Base-by-base conservation (phyloP, 2,888 invertebrate genomes). In the Drosophila histrio region DNA sequence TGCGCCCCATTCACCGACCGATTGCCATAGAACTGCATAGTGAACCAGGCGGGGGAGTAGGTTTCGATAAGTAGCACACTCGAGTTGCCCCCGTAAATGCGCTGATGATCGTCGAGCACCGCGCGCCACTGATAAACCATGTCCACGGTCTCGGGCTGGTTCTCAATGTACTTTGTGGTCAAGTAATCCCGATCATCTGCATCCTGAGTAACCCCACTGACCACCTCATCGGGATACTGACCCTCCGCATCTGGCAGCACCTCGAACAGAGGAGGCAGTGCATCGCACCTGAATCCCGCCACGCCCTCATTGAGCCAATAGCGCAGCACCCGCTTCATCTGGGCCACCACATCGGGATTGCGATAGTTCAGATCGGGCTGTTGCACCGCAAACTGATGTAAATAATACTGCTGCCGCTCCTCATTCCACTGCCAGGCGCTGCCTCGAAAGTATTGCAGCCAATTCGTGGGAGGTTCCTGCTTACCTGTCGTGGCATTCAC, bases 261-360 rank as follows among this genome's bases (percentile, higher is more conserved):
- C 66, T 91, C 96, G 70, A 91, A 91, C 86, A 90, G 19, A 97
- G 1, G 98, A 98, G 88, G 96, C 96, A 0, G 97, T 1, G 96
- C 96, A 84, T 96, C 96, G 30, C 98, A 93, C 68, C 97, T 94
- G 83, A 98, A 97, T 1, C 98, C 98, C 87, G 96, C 96, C 0
- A 97, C 94, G 1, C 97, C 97, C 76, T 94, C 94, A 65, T 95
- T 94, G 50, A 98, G 89, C 98, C 98, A 98, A 86, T 94, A 97
- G 78, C 93, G 93, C 5, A 97, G 91, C 0, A 95, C 94, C 2
- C 94, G 92, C 49, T 90, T 90, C 89, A 89, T 94, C 89, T 94
- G 94, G 47, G 93, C 91, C 0, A 94, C 93, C 0, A 97, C 93
- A 0, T 91, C 91, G 0, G 94, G 93, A 90, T 95, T 95, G 17